Conservation (phyloP, 2,888 invertebrate genomes). For the Deilephila porcellus region DNA sequence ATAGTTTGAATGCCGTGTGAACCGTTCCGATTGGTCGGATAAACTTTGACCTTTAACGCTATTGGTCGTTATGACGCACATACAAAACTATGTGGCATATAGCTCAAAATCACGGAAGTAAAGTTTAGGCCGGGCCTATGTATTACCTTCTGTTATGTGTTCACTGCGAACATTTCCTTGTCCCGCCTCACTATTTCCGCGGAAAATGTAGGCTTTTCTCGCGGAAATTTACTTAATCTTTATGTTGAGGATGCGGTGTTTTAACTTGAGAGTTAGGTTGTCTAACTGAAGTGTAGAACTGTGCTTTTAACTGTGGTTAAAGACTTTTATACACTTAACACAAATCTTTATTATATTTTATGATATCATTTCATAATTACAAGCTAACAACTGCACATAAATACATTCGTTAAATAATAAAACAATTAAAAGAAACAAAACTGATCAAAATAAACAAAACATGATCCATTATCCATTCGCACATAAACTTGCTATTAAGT, state of each 20-base stretch:
- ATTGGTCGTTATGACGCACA: conserved; percentile 59
- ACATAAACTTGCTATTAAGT: no score
- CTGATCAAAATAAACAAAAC: no score
- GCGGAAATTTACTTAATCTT: background rate
- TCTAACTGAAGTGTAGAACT: no score
- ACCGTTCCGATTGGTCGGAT: conserved; percentile 66
- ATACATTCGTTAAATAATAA: no score
- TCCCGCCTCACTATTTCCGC: conserved; percentile 14
- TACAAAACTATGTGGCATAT: conserved; percentile 41
- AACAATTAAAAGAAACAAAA: no score
- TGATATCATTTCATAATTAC: no score
- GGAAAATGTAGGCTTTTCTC: conserved; percentile 5
- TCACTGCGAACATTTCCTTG: background rate
- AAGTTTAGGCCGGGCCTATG: conserved; percentile 12
- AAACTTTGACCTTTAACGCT: conserved; percentile 72
- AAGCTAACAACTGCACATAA: no score
- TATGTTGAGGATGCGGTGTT: background rate
- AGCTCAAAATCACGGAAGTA: conserved; percentile 35
- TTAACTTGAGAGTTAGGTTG: background rate
- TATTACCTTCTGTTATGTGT: background rate
- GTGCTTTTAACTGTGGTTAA: no score
- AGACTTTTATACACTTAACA: no score
- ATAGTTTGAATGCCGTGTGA: conserved; percentile 74
- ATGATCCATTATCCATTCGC: no score
- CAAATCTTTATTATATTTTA: no score